A percentile compares a stretch with the other conserved stretches of the same genome.
phyloP scores from a whole-genome alignment of 2,888 invertebrate species.

The Ophion ellenae region DNA sequence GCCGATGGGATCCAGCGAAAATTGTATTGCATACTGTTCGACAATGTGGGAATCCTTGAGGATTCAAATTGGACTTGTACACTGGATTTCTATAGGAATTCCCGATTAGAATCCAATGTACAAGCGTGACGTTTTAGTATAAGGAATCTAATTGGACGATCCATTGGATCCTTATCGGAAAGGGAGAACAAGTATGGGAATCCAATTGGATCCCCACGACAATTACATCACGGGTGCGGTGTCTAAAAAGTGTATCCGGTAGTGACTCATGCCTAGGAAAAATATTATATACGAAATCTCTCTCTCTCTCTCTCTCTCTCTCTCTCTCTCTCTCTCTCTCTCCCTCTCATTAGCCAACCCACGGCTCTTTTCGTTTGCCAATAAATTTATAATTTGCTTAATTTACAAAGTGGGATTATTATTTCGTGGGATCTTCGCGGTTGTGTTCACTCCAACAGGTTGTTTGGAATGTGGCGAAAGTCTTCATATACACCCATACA shows the following conservation, averaged over 20 bases:
- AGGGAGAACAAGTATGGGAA: too few species aligned
- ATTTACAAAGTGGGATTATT: slow-evolving; percentile 4
- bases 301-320: too few species aligned
- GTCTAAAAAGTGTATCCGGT: background rate
- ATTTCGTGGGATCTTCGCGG: slow-evolving; percentile 33
- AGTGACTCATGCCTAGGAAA: background rate
- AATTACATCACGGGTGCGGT: background rate
- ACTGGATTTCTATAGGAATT: too few species aligned
- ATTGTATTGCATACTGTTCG: too few species aligned
- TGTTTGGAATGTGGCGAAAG: slow-evolving; percentile 57
- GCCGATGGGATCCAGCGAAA: too few species aligned
- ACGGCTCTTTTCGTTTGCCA: background rate
- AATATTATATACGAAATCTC: slow-evolving; percentile 4
- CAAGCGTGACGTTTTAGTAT: background rate
- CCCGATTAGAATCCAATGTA: too few species aligned
- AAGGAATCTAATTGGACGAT: too few species aligned
- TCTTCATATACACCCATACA: background rate
- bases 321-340: too few species aligned
- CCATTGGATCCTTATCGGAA: too few species aligned
- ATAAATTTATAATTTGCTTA: slow-evolving; percentile 16
- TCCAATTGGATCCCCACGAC: too few species aligned
- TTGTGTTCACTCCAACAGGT: slow-evolving; percentile 22
- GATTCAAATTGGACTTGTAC: slow-evolving; percentile 3
- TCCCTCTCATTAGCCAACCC: background rate
- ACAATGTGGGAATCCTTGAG: too few species aligned